phyloP scores from a whole-genome alignment of 2,888 invertebrate species.

The Trichogramma evanescens region DNA sequence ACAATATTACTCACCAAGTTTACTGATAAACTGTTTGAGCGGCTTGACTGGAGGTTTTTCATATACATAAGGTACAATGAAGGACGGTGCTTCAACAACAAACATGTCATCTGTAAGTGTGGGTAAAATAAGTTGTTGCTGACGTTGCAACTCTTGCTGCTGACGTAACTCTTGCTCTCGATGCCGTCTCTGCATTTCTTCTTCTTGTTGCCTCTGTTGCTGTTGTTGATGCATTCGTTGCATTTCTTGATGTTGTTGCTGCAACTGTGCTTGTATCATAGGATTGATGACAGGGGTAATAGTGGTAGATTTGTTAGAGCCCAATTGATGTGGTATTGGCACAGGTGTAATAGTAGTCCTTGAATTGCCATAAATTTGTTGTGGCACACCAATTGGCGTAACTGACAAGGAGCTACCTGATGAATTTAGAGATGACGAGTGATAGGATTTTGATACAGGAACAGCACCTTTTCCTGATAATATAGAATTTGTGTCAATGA shows the following conservation, averaged over 20 bases:
- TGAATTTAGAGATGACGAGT: slow-evolving; percentile 35
- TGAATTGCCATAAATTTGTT: slow-evolving; percentile 48
- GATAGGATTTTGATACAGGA: slow-evolving; percentile 46
- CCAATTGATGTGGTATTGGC: slow-evolving; percentile 40
- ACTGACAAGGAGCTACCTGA: slow-evolving; percentile 47
- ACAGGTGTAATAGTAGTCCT: slow-evolving; percentile 55
- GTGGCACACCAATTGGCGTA: slow-evolving; percentile 48
- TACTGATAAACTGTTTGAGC: slow-evolving; percentile 65
- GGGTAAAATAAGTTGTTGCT: slow-evolving; percentile 63
- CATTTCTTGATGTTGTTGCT: slow-evolving; percentile 16
- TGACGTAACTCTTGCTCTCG: slow-evolving; percentile 5
- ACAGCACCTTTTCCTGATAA: slow-evolving; percentile 58
- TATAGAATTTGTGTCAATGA: slow-evolving; percentile 71
- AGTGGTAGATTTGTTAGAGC: slow-evolving; percentile 32
- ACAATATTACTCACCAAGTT: slow-evolving; percentile 40
- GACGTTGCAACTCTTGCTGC: slow-evolving; percentile 25
- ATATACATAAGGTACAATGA: slow-evolving; percentile 88
- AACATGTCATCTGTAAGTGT: slow-evolving; percentile 87
- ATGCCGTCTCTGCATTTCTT: not conserved
- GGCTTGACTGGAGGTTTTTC: slow-evolving; percentile 80
- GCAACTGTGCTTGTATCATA: slow-evolving; percentile 22
- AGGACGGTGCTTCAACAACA: slow-evolving; percentile 86
- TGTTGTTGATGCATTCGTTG: slow-evolving; percentile 13
- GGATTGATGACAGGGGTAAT: slow-evolving; percentile 29
- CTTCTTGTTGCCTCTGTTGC: slow-evolving; percentile 32